Conservation (phyloP, 2,113 vertebrate genomes). For the Hiodon alosoides region DNA sequence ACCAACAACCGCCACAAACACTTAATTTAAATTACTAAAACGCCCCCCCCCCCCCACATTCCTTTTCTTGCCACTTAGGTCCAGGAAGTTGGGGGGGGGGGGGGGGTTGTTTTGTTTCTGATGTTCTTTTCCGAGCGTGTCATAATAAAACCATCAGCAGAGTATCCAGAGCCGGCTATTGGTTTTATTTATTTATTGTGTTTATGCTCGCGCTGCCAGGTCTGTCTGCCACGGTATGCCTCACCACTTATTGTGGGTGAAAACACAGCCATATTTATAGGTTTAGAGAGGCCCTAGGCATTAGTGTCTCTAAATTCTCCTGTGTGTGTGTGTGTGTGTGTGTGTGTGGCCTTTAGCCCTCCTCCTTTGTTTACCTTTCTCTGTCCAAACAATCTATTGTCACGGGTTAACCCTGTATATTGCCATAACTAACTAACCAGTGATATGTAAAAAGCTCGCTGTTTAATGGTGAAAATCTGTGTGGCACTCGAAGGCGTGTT, state of each 20-base stretch:
- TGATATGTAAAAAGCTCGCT: too few species aligned
- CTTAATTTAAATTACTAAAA: too few species aligned
- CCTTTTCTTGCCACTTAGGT: not conserved
- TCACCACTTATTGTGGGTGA: slow-evolving; percentile 1
- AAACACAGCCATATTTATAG: slow-evolving; percentile 12
- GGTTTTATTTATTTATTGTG: not conserved
- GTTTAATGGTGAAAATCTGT: too few species aligned
- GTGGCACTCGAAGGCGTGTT: too few species aligned
- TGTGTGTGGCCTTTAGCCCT: not conserved
- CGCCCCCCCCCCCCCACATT: not conserved
- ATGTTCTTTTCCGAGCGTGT: too few species aligned
- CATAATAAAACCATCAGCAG: not conserved
- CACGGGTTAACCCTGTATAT: too few species aligned
- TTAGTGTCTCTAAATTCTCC: not conserved
- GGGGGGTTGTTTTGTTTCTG: too few species aligned
- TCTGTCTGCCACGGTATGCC: not conserved
- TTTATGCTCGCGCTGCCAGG: not conserved
- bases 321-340: not conserved
- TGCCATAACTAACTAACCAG: too few species aligned
- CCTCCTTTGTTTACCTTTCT: too few species aligned
- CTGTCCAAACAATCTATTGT: too few species aligned
- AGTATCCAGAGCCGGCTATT: slow-evolving; percentile 1
- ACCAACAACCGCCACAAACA: too few species aligned
- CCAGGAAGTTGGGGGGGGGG: slow-evolving; percentile 4
- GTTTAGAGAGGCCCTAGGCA: not conserved